Percentiles rank a stretch among this genome's conserved stretches.
phyloP scores from a whole-genome alignment of 1,140 invertebrate genomes.

The Pollicipes pollicipes region DNA sequence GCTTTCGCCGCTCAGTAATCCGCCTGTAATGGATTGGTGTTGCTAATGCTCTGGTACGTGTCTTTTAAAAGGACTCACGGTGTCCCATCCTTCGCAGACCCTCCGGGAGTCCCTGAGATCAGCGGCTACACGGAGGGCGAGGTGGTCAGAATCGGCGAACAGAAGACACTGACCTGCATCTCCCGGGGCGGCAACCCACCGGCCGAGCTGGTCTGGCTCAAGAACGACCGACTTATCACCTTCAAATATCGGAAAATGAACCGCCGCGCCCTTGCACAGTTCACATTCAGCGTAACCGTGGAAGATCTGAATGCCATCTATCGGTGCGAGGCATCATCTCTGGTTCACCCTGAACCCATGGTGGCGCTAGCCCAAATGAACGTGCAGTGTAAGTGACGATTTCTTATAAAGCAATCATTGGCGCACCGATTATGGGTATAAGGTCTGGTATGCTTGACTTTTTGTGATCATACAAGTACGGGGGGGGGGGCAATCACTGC shows the following conservation, averaged over 20 bases:
- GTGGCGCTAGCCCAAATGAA: background rate
- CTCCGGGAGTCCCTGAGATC: conserved; percentile 75
- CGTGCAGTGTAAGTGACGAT: background rate
- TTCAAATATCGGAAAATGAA: conserved; percentile 49
- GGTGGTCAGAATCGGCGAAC: conserved; percentile 66
- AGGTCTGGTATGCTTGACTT: no score
- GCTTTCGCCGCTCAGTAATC: no score
- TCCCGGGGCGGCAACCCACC: conserved; percentile 85
- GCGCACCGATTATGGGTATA: no score
- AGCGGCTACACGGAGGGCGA: conserved; percentile 74
- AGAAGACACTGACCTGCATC: conserved; percentile 65
- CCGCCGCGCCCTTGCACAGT: conserved; percentile 61
- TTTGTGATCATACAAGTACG: no score
- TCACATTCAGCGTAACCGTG: conserved; percentile 65
- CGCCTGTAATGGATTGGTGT: no score
- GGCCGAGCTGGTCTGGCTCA: conserved; percentile 81
- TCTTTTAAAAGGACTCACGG: no score
- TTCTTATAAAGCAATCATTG: no score
- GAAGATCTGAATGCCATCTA: conserved; percentile 83
- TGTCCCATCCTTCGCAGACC: conserved; percentile 47
- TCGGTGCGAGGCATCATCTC: conserved; percentile 50
- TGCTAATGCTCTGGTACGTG: no score
- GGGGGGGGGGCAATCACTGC: no score
- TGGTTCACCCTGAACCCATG: background rate
- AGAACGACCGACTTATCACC: conserved; percentile 64